These are phyloP conservation scores for Pachypanchax playfairii DNA, from an alignment of 2,113 vertebrate genomes.

Conservation along the genomic window DNA sequence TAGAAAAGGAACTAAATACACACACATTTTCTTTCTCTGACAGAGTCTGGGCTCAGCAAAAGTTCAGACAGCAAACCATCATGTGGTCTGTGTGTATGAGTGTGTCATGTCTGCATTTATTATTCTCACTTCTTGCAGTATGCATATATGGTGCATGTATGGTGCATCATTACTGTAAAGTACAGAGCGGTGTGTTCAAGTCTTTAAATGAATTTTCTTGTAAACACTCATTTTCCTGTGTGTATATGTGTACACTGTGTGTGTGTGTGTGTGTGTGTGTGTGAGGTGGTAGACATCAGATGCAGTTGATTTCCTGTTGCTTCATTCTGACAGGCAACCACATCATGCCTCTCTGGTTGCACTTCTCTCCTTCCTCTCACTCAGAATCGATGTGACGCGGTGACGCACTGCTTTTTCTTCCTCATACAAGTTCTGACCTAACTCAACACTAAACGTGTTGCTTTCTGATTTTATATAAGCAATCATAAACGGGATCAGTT, in stretches of 20 bases:
- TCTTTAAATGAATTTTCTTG: slow-evolving; percentile 5
- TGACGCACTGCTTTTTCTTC: slow-evolving; percentile 51
- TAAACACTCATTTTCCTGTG: slow-evolving; percentile 1
- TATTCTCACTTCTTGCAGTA: slow-evolving; percentile 14
- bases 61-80: slow-evolving; percentile 80
- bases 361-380: slow-evolving; percentile 73
- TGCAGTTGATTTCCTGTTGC: slow-evolving; percentile 82
- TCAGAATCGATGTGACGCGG: slow-evolving; percentile 36
- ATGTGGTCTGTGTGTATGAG: slow-evolving; percentile 70
- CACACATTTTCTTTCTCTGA: slow-evolving; percentile 61
- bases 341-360: slow-evolving; percentile 73
- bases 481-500: not conserved
- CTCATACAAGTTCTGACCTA: slow-evolving; percentile 17
- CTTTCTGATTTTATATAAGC: not conserved
- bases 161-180: not conserved
- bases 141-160: too few relatives aligned
- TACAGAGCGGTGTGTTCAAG: not conserved
- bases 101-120: not conserved
- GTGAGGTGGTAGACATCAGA: slow-evolving; percentile 75
- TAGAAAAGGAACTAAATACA: slow-evolving; percentile 78
- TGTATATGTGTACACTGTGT: slow-evolving; percentile 1
- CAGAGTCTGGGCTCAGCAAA: slow-evolving; percentile 74
- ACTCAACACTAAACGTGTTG: not conserved
- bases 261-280: slow-evolving; percentile 36
- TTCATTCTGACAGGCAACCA: slow-evolving; percentile 67